phyloP scores from a whole-genome alignment of 2,797 vertebrate genomes.

The Corythornis leucogaster region DNA sequence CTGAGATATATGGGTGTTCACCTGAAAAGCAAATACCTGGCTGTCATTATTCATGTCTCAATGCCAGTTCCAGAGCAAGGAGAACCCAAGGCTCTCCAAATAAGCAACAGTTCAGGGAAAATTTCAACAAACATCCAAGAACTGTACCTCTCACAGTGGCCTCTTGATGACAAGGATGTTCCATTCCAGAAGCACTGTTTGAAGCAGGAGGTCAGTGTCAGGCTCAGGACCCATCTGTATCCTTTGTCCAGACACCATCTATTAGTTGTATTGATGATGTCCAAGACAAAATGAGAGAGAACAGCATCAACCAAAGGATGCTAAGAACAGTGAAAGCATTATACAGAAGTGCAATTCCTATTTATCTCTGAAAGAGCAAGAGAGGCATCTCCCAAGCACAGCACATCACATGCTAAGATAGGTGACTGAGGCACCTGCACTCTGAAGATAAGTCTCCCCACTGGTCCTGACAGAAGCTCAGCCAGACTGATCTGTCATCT shows the following conservation, averaged over 20 bases:
- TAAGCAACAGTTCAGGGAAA: background rate
- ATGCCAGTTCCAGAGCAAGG: background rate
- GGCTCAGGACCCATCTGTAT: background rate
- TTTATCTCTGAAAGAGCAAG: background rate
- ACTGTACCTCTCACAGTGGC: background rate
- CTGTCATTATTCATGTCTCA: constrained; percentile 41
- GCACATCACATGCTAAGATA: background rate
- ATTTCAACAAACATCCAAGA: background rate
- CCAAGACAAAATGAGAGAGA: background rate
- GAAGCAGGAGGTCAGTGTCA: background rate
- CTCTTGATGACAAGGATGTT: background rate
- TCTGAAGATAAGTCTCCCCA: background rate
- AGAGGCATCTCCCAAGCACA: background rate
- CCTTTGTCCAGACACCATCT: background rate
- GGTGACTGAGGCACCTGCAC: background rate
- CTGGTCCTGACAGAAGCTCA: background rate
- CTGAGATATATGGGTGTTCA: constrained; percentile 38
- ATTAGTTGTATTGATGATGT: background rate
- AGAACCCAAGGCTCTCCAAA: constrained; percentile 43
- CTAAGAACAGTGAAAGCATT: background rate
- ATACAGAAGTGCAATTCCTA: background rate
- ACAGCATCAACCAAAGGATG: background rate
- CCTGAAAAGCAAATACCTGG: constrained; percentile 53
- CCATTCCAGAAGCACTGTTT: background rate
- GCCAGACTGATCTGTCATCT: background rate